Percentiles rank a stretch among this genome's conserved stretches.
These are phyloP conservation scores for Diadema setosum DNA, from an alignment of 35 echinoderm and acorn worm species.

Conservation along the genomic window DNA sequence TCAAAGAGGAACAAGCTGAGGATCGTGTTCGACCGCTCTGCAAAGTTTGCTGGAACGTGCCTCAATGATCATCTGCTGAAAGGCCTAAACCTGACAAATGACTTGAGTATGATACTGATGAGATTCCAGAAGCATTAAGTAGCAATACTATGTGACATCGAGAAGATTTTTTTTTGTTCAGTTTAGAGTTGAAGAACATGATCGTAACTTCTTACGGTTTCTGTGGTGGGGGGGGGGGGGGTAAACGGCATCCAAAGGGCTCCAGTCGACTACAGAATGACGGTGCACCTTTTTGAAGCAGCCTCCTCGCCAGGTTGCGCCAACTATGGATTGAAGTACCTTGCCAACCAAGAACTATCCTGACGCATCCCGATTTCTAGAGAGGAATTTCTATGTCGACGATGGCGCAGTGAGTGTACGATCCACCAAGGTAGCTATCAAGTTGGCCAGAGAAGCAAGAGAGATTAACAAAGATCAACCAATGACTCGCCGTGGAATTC, in stretches of 20 bases:
- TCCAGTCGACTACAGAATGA: slow-evolving; percentile 25
- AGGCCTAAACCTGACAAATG: slow-evolving; percentile 61
- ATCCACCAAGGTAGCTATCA: neutral
- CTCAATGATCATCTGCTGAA: slow-evolving; percentile 71
- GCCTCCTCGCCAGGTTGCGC: slow-evolving; percentile 45
- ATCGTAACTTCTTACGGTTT: slow-evolving; percentile 20
- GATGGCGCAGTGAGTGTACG: neutral
- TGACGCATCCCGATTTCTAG: neutral
- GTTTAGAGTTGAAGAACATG: neutral
- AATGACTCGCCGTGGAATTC: slow-evolving; percentile 30
- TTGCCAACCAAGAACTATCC: neutral
- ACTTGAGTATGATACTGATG: slow-evolving; percentile 21
- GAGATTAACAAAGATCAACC: neutral
- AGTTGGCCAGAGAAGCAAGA: neutral
- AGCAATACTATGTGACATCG: slow-evolving; percentile 26
- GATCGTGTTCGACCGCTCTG: slow-evolving; percentile 65
- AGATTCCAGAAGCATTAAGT: neutral
- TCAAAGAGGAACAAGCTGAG: slow-evolving; percentile 47
- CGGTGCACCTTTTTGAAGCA: slow-evolving; percentile 53
- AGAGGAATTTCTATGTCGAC: slow-evolving; percentile 30
- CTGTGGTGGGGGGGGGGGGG: slow-evolving; percentile 35
- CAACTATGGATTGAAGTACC: slow-evolving; percentile 22
- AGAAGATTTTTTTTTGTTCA: slow-evolving; percentile 36
- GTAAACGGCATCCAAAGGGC: neutral
- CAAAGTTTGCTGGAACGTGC: slow-evolving; percentile 43